phyloP scores from a whole-genome alignment of 2,888 invertebrate species.

The Tenodera sinensis region DNA sequence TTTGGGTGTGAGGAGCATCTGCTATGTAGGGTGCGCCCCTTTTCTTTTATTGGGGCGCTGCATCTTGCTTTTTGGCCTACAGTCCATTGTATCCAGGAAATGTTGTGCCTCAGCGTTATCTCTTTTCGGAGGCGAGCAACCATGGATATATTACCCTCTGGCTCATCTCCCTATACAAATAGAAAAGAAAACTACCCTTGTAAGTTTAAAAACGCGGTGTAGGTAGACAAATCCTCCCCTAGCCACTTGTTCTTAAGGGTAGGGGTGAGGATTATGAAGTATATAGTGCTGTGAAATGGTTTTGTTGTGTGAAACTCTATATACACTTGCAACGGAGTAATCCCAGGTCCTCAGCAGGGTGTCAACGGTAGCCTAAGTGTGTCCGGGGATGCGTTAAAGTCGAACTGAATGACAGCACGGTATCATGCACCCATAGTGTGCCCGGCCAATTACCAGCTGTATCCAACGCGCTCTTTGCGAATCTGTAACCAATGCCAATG shows the following conservation, averaged over 20 bases:
- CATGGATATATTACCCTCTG: not conserved
- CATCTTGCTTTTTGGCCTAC: not conserved
- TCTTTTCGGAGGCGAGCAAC: constrained; percentile 2
- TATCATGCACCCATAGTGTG: constrained; percentile 17
- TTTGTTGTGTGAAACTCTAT: not conserved
- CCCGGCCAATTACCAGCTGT: not conserved
- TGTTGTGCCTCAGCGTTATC: not conserved
- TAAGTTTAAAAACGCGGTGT: not conserved
- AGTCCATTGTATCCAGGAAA: not conserved
- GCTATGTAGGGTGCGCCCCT: not conserved
- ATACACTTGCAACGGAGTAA: not conserved
- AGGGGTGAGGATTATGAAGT: constrained; percentile 1
- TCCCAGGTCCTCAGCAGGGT: constrained; percentile 1
- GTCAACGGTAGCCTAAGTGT: constrained; percentile 14
- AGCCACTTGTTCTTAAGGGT: not conserved
- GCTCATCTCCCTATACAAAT: constrained; percentile 17
- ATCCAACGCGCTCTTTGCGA: not conserved
- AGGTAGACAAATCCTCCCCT: not conserved
- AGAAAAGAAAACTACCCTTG: constrained; percentile 14
- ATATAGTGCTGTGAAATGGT: not conserved
- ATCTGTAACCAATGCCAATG: not conserved
- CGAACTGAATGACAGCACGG: constrained; percentile 20
- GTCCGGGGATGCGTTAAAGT: constrained; percentile 23
- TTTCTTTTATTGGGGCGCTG: not conserved
- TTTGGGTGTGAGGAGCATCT: not conserved